Evolutionary conservation across 1,140 invertebrate genomes (phyloP), one percentile per base, ranked within the genome.

Genomic region (Nylanderia fulva): DNA sequence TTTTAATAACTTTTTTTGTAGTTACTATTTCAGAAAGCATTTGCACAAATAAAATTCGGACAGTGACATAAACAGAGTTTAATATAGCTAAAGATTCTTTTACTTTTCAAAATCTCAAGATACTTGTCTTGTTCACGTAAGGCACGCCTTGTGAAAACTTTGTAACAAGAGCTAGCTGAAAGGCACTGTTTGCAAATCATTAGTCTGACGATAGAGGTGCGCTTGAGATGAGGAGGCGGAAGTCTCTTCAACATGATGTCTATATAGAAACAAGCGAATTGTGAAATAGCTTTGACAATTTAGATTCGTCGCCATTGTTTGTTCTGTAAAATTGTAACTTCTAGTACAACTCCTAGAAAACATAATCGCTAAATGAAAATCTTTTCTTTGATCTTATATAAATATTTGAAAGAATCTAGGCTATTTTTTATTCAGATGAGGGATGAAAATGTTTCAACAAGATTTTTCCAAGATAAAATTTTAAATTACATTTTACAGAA

Each of bases 161-260:
- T 84, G 68, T 92, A 92, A 93, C 91, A 91, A 91, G 89, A 80
- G 86, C 86, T 84, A 88, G 76, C 48, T 54, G 69, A 89, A 89
- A 90, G 90, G 87, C 77, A 84, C 89, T 94, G 91, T 94, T 94
- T 94, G 92, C 92, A 94, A 94, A 93, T 94, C 94, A 92, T 94
- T 94, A 94, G 92, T 85, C 63, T 77, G 88, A 76, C 76, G 69
- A 85, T 87, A 86, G 85, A 91, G 88, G 83, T 64, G 79, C 63
- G 89, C 64, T 66, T 61, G 60, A 84, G 77, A 71, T 63, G 60
- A 88, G 42, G 61, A 69, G 66, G 11, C 27, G 33, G 29, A 85
- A 77, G 56, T 89, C 56, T 71, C 18, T 39, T 15, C 15, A 24
- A 13, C 18, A 33, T 76, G 27, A 39, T 71, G 36, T 48, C 52